phyloP scores from a whole-genome alignment of 1,140 invertebrate species.

The Ceratina australensis region DNA sequence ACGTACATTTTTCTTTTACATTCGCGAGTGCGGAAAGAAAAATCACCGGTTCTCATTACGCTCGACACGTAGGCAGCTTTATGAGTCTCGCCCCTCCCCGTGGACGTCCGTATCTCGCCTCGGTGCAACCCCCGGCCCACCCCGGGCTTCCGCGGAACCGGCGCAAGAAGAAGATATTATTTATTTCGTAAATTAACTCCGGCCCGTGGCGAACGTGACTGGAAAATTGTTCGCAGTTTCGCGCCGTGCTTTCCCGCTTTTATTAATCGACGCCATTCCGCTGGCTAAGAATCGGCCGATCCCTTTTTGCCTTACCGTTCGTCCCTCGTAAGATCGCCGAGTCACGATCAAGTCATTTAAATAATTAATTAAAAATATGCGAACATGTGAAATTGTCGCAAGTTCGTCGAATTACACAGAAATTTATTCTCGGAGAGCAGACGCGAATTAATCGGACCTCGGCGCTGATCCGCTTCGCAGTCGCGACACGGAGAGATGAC shows the following conservation, averaged over 20 bases:
- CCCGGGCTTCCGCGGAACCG: slow-evolving; percentile 30
- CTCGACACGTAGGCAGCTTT: slow-evolving; percentile 80
- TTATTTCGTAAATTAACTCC: slow-evolving; percentile 80
- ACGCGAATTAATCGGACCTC: slow-evolving; percentile 35
- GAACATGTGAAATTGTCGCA: too few relatives aligned
- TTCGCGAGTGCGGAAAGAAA: slow-evolving; percentile 75
- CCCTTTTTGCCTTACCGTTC: slow-evolving; percentile 32
- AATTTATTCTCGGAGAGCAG: neutral
- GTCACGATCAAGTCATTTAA: neutral
- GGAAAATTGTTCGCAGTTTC: slow-evolving; percentile 61
- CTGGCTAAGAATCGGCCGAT: slow-evolving; percentile 58
- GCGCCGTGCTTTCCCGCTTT: slow-evolving; percentile 60
- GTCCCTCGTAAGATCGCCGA: neutral
- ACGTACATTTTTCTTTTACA: slow-evolving; percentile 75
- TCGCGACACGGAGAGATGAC: slow-evolving; percentile 25
- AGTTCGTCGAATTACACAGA: too few relatives aligned
- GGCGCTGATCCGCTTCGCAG: slow-evolving; percentile 15
- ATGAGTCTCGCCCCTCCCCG: slow-evolving; percentile 71
- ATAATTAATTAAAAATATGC: too few relatives aligned
- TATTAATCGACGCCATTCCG: slow-evolving; percentile 67
- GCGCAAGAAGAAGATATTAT: slow-evolving; percentile 78
- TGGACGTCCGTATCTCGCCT: slow-evolving; percentile 54
- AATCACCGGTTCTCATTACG: slow-evolving; percentile 80
- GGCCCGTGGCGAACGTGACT: slow-evolving; percentile 63
- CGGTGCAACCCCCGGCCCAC: slow-evolving; percentile 45